Conservation (phyloP, 2,113 vertebrate species). For the Cyanocitta stelleri region DNA sequence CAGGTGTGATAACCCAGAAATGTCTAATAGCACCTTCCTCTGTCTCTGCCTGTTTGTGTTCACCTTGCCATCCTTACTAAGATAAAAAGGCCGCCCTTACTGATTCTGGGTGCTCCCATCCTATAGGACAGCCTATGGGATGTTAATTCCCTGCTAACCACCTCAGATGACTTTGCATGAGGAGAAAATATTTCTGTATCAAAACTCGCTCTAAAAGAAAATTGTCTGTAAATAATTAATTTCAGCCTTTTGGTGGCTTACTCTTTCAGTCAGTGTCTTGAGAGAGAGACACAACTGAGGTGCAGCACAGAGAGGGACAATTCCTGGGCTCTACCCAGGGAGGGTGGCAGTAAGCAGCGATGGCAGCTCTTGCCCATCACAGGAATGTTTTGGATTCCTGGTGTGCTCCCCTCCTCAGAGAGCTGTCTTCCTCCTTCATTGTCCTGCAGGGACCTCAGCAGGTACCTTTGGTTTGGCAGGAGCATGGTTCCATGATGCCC, state of each 20-base stretch:
- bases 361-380: neutral
- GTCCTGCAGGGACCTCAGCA: fast-evolving
- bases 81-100: neutral
- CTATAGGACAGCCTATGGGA: neutral
- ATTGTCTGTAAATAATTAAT: neutral
- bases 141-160: neutral
- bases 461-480: neutral
- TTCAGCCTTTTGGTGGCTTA: neutral
- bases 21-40: neutral
- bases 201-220: neutral
- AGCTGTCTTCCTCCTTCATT: fast-evolving
- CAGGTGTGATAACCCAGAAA: neutral
- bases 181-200: neutral
- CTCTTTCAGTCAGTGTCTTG: neutral
- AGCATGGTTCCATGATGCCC: neutral
- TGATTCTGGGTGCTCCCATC: neutral
- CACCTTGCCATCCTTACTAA: neutral
- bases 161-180: neutral
- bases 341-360: neutral
- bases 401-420: fast-evolving
- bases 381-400: fast-evolving
- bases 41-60: neutral
- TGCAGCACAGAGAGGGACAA: neutral
- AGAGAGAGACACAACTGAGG: neutral
- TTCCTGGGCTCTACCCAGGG: neutral